Conservation (phyloP, 2,113 vertebrate genomes). For the Microcebus murinus region DNA sequence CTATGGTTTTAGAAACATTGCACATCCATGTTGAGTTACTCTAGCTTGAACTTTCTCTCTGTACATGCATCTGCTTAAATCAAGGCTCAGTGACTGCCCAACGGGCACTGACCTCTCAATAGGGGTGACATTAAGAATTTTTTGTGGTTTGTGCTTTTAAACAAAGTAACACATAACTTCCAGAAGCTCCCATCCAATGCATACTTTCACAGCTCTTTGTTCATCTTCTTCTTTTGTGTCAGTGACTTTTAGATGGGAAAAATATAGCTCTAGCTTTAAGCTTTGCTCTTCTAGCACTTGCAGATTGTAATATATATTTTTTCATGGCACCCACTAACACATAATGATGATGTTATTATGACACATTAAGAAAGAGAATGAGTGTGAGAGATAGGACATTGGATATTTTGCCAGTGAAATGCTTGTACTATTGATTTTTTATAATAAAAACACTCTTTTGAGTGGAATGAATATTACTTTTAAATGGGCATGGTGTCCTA, state of each 20-base stretch:
- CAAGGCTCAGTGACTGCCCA: neutral
- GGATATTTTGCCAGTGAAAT: neutral
- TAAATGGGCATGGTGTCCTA: neutral
- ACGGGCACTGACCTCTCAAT: constrained; percentile 34
- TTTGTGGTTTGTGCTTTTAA: constrained; percentile 6
- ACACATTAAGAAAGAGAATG: neutral
- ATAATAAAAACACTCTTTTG: neutral
- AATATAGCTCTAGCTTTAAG: neutral
- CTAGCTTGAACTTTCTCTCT: neutral
- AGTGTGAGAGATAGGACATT: neutral
- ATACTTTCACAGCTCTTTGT: constrained; percentile 3
- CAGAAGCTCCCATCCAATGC: neutral
- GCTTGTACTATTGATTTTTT: neutral
- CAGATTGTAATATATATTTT: neutral
- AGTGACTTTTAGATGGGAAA: neutral
- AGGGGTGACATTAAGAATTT: constrained; percentile 36
- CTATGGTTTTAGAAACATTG: neutral
- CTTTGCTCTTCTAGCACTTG: neutral
- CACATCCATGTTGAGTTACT: neutral
- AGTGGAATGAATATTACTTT: constrained; percentile 12
- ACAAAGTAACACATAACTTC: neutral
- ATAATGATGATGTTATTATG: neutral
- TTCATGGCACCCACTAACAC: neutral
- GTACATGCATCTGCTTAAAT: constrained; percentile 16
- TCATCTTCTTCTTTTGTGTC: neutral